These are phyloP conservation scores for Scaptomyza graminum DNA, from an alignment of 1,140 invertebrate species.

Conservation along the genomic window DNA sequence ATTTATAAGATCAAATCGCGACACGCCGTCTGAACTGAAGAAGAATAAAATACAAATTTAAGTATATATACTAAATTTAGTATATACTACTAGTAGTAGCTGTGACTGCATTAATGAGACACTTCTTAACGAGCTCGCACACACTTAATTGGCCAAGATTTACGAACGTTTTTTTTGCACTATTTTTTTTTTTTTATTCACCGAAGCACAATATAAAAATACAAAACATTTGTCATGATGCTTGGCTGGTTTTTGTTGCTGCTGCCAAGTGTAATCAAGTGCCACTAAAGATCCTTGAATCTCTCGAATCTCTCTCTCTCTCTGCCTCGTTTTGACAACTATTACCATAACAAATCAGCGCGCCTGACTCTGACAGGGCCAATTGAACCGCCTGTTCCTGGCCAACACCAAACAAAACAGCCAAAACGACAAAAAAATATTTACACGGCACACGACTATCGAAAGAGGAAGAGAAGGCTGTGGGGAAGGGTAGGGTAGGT, in stretches of 20 bases:
- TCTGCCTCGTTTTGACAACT: conserved; percentile 69
- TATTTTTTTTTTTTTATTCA: conserved; percentile 5
- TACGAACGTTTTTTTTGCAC: conserved; percentile 38
- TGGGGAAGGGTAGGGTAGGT: conserved; percentile 1
- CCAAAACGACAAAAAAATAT: conserved; percentile 44
- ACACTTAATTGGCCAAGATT: conserved; percentile 67
- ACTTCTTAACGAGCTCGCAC: conserved; percentile 50
- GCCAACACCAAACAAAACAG: conserved; percentile 30
- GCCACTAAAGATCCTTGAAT: conserved; percentile 72
- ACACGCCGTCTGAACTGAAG: conserved; percentile 59
- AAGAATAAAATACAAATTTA: background rate
- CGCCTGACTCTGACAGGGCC: conserved; percentile 73
- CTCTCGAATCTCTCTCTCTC: conserved; percentile 70
- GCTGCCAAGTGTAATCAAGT: conserved; percentile 74
- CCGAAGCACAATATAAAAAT: conserved; percentile 8
- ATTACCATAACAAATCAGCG: conserved; percentile 80
- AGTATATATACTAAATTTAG: background rate
- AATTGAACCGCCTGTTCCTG: conserved; percentile 67
- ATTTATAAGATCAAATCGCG: conserved; percentile 43
- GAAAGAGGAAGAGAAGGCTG: conserved; percentile 7
- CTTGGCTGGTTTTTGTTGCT: conserved; percentile 13
- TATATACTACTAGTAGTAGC: no score
- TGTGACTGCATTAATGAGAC: conserved; percentile 37
- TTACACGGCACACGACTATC: conserved; percentile 69
- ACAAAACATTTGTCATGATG: conserved; percentile 37